A percentile compares a stretch with the other conserved stretches of the same genome.
phyloP scores from a whole-genome alignment of 2,113 vertebrate genomes.

The Empidonax traillii region DNA sequence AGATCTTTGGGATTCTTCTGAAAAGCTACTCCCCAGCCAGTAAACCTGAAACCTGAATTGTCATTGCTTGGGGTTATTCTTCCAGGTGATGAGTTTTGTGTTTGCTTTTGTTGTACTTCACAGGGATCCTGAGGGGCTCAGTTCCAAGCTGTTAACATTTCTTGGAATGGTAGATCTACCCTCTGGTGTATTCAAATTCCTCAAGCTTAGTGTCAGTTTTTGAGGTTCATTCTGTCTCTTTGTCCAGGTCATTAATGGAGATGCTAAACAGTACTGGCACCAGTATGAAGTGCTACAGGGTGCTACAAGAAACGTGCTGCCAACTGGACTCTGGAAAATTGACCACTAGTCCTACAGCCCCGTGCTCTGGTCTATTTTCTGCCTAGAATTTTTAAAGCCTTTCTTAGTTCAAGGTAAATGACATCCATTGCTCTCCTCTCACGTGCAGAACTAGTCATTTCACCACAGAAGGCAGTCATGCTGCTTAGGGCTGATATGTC shows the following conservation, averaged over 20 bases:
- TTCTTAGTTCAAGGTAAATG: background rate
- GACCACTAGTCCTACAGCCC: background rate
- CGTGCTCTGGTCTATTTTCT: background rate
- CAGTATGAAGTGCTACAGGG: background rate
- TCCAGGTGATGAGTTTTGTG: background rate
- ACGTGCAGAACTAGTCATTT: background rate
- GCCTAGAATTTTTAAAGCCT: background rate
- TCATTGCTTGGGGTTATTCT: background rate
- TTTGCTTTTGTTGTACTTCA: background rate
- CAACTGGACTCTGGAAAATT: background rate
- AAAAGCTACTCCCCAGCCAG: background rate
- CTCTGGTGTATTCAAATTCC: background rate
- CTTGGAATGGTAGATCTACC: background rate
- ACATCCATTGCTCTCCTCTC: background rate
- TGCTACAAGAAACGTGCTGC: background rate
- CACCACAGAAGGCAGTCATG: background rate
- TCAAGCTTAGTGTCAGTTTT: background rate
- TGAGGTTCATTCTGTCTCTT: background rate
- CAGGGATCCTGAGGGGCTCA: background rate
- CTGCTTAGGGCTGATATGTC: background rate
- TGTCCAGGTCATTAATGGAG: background rate
- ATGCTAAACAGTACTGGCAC: background rate
- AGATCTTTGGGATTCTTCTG: background rate
- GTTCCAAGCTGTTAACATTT: background rate
- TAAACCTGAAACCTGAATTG: background rate